A percentile compares a stretch with the other conserved stretches of the same genome.
Evolutionary conservation across 2,888 invertebrate genomes (phyloP).

Genomic region (Leptopilina myrica): DNA sequence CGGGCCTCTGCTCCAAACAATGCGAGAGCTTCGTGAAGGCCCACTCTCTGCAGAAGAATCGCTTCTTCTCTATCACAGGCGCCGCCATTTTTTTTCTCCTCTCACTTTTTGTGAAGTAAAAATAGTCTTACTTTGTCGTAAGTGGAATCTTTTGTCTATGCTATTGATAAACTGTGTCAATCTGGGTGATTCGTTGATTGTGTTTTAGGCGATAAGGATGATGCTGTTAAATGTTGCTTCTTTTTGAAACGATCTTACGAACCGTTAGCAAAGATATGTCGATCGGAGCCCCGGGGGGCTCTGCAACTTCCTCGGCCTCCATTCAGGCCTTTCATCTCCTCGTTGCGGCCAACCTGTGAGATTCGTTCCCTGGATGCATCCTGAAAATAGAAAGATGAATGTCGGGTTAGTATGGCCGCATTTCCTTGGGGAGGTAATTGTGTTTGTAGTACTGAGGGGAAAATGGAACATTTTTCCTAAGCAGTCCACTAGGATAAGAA

Average conservation of each 20-base stretch:
- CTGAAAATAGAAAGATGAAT: slow-evolving; percentile 51
- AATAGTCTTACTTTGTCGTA: no score
- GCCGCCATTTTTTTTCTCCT: slow-evolving; percentile 70
- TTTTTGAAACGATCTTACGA: slow-evolving; percentile 44
- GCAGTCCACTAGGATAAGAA: not conserved
- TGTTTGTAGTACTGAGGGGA: not conserved
- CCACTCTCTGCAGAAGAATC: slow-evolving; percentile 96
- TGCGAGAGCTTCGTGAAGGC: slow-evolving; percentile 95
- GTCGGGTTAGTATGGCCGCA: not conserved
- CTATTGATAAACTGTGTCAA: no score
- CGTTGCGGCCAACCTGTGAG: slow-evolving; percentile 52
- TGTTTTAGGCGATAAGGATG: slow-evolving; percentile 3
- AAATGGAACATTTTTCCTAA: not conserved
- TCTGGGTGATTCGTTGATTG: slow-evolving; percentile 7
- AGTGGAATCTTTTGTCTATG: no score
- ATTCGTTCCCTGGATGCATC: slow-evolving; percentile 53
- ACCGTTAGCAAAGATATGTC: slow-evolving; percentile 61
- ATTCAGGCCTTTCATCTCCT: slow-evolving; percentile 74
- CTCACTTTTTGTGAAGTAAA: not conserved
- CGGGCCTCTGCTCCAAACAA: slow-evolving; percentile 92
- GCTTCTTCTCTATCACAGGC: slow-evolving; percentile 81
- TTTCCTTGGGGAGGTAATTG: not conserved
- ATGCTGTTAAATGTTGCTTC: not conserved
- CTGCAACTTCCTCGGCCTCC: slow-evolving; percentile 75
- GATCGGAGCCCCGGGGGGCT: slow-evolving; percentile 74